These are phyloP conservation scores for Acrobasis repandana DNA, from an alignment of 2,888 invertebrate species.

Conservation along the genomic window DNA sequence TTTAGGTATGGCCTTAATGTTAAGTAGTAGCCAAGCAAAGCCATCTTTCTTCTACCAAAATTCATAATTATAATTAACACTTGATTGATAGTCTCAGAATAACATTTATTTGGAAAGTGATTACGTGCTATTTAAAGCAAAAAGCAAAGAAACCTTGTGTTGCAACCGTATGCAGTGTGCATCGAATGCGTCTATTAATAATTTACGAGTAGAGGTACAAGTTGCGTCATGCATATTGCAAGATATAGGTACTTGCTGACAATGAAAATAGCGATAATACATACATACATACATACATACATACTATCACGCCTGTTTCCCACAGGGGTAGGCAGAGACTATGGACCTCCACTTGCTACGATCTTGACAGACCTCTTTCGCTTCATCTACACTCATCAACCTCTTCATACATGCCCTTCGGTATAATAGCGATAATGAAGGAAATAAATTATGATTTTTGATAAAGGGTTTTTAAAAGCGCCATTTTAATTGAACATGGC, in stretches of 20 bases:
- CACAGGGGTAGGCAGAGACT: no score
- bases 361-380: no score
- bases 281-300: no score
- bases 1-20: no score
- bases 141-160: constrained; percentile 5
- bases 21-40: no score
- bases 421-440: neutral
- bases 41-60: neutral
- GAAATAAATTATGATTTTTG: neutral
- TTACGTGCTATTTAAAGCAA: neutral
- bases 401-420: no score
- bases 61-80: neutral
- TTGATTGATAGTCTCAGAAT: neutral
- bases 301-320: no score
- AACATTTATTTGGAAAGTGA: constrained; percentile 1
- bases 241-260: neutral
- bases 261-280: neutral
- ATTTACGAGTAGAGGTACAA: constrained; percentile 1
- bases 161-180: constrained; percentile 11
- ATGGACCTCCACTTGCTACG: no score
- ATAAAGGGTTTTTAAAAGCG: neutral
- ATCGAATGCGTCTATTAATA: constrained; percentile 7
- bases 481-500: neutral
- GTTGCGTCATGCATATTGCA: neutral
- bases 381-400: no score